Evolutionary conservation across 2,113 vertebrate species (phyloP).

Genomic region (Eurypyga helias): DNA sequence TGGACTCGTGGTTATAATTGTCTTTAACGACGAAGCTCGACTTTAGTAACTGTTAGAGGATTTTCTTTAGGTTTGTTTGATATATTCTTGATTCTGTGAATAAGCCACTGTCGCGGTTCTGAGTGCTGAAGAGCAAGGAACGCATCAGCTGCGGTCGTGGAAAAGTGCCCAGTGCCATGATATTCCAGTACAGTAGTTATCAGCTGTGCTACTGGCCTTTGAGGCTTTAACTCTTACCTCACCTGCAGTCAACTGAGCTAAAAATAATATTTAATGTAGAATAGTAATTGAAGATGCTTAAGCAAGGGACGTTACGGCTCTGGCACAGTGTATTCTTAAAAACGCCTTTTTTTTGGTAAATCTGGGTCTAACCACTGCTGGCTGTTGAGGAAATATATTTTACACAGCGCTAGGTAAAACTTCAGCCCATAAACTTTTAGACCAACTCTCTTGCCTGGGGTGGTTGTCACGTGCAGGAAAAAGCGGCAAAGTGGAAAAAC

Average conservation of each 20-base stretch:
- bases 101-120: neutral
- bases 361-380: neutral
- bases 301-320: neutral
- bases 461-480: constrained; percentile 83
- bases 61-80: neutral
- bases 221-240: neutral
- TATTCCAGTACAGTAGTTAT: neutral
- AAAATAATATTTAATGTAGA: neutral
- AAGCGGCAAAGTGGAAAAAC: constrained; percentile 99
- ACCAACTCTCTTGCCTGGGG: neutral
- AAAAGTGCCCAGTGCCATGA: neutral
- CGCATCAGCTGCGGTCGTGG: neutral
- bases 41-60: neutral
- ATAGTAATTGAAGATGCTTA: neutral
- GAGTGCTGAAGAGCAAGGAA: neutral
- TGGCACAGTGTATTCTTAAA: neutral
- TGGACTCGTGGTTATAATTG: neutral
- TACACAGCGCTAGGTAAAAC: neutral
- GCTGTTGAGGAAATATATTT: neutral
- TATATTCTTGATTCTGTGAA: neutral
- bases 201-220: neutral
- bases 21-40: neutral
- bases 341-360: neutral
- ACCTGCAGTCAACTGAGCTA: neutral
- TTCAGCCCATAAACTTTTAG: neutral